Evolutionary conservation across 2,797 vertebrate species (phyloP).

Genomic region (Dendrocincla fuliginosa): DNA sequence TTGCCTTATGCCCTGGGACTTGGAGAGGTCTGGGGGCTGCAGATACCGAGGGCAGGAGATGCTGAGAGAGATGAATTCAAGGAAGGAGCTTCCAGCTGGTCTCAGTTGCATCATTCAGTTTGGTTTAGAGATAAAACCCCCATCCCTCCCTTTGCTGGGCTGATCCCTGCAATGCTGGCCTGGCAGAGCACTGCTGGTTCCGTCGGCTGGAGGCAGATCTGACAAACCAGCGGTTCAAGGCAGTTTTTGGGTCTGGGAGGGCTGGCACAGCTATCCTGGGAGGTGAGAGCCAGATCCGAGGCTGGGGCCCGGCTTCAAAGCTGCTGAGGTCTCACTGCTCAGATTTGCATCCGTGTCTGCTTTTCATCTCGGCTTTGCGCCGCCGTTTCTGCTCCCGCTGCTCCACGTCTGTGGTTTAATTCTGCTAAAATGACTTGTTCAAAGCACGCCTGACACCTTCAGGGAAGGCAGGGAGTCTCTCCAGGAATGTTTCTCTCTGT

Average conservation of each 20-base stretch:
- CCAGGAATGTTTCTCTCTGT: background rate
- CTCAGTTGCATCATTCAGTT: accelerated
- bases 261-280: background rate
- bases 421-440: constrained; percentile 4
- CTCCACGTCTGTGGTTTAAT: background rate
- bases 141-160: background rate
- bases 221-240: background rate
- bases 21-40: background rate
- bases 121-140: background rate
- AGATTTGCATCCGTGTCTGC: background rate
- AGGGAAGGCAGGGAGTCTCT: constrained; percentile 15
- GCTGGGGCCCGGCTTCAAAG: background rate
- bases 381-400: background rate
- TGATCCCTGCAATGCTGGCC: background rate
- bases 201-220: background rate
- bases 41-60: accelerated
- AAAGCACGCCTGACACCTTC: constrained; percentile 52
- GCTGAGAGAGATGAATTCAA: background rate
- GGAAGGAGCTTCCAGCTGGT: background rate
- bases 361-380: background rate
- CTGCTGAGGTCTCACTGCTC: background rate
- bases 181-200: background rate
- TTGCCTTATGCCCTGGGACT: background rate
- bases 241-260: background rate
- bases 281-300: background rate